phyloP scores from a whole-genome alignment of 2,888 invertebrate genomes.

The Caenorhabditis zanzibari region DNA sequence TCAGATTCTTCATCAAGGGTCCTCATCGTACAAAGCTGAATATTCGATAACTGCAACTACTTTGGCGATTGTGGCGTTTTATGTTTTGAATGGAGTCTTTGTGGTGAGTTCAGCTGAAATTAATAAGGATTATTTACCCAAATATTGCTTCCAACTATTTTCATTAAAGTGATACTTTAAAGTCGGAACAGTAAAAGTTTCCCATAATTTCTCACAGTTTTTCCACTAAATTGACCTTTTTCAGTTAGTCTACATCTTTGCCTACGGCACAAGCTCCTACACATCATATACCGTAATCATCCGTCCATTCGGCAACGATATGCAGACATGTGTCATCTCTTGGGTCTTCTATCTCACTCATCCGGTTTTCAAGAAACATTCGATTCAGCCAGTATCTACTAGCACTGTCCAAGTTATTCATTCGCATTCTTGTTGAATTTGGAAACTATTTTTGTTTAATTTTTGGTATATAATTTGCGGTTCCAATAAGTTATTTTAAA shows the following conservation, averaged over 20 bases:
- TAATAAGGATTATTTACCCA: no score
- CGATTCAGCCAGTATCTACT: neutral
- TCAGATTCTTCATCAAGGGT: neutral
- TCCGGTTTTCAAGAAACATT: constrained; percentile 23
- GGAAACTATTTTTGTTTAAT: neutral
- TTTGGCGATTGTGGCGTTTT: constrained; percentile 13
- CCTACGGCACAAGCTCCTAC: constrained; percentile 24
- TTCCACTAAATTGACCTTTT: neutral
- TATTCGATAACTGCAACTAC: constrained; percentile 39
- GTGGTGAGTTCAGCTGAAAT: constrained; percentile 12
- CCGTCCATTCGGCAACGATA: constrained; percentile 44
- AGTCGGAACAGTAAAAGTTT: no score
- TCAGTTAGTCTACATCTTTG: constrained; percentile 32
- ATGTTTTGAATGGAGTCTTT: constrained; percentile 26
- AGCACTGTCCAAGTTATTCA: neutral
- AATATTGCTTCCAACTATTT: no score
- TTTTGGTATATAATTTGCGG: no score
- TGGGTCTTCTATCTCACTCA: constrained; percentile 49
- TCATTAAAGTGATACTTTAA: no score
- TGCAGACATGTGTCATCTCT: constrained; percentile 34
- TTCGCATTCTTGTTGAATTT: neutral
- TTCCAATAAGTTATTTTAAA: no score
- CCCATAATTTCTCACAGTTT: no score
- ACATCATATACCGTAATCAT: constrained; percentile 24
- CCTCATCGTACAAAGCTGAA: constrained; percentile 20